Percentiles rank a stretch among this genome's conserved stretches.
Evolutionary conservation across 2,797 vertebrate species (phyloP).

Genomic region (Gallinago nigripennis): DNA sequence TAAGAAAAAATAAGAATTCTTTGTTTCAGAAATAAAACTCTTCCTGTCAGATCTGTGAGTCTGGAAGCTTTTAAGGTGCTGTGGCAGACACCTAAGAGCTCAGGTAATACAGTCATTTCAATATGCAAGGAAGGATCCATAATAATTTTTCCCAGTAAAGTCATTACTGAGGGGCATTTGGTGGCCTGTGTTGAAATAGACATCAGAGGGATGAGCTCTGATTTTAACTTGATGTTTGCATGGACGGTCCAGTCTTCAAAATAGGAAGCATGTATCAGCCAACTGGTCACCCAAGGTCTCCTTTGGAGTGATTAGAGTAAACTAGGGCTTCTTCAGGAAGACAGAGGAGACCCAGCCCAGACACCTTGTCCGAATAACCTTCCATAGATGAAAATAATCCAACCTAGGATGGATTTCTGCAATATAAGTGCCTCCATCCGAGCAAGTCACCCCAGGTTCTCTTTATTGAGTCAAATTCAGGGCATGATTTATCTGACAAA

Average conservation of each 20-base stretch:
- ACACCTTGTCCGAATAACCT: not conserved
- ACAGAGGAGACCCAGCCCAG: not conserved
- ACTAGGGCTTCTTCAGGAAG: not conserved
- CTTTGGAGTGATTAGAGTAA: not conserved
- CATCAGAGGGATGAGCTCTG: not conserved
- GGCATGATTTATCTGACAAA: not conserved
- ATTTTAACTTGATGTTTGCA: not conserved
- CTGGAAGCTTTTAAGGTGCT: not conserved
- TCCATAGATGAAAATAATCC: not conserved
- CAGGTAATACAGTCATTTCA: not conserved
- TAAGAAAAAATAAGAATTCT: not conserved
- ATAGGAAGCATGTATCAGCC: not conserved
- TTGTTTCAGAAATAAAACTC: not conserved
- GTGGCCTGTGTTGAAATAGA: not conserved
- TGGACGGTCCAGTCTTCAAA: not conserved
- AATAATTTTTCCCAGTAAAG: not conserved
- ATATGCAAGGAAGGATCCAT: not conserved
- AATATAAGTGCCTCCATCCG: not conserved
- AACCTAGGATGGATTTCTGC: not conserved
- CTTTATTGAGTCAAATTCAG: not conserved
- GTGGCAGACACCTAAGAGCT: not conserved
- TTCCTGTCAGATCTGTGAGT: not conserved
- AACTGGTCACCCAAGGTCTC: not conserved
- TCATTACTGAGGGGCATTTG: not conserved
- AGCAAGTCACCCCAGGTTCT: not conserved